These are phyloP conservation scores for Oxygymnocypris stewartii DNA, from an alignment of 2,113 vertebrate genomes.

Conservation along the genomic window DNA sequence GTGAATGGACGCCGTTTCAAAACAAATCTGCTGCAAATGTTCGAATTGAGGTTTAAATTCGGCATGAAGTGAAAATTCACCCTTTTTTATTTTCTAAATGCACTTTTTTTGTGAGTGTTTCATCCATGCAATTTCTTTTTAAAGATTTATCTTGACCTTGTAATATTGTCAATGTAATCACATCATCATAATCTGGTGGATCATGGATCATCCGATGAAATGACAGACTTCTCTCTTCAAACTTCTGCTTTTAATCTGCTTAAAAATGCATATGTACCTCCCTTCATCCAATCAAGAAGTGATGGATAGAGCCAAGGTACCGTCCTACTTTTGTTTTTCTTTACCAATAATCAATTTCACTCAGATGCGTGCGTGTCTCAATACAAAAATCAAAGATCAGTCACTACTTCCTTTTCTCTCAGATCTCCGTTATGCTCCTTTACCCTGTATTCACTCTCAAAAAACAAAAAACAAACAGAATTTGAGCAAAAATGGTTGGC, in stretches of 20 bases:
- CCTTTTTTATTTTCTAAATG: background rate
- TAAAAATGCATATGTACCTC: background rate
- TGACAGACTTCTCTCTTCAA: background rate
- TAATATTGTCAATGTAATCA: background rate
- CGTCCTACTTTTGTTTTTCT: background rate
- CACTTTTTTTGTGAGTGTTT: background rate
- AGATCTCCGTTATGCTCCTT: background rate
- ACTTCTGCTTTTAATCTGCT: background rate
- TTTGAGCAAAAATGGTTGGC: background rate
- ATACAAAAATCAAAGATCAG: background rate
- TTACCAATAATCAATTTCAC: background rate
- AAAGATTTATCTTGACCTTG: background rate
- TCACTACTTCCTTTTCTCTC: background rate
- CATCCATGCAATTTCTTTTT: too few species aligned
- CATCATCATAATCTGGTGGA: background rate
- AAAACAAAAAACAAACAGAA: background rate
- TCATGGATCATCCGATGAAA: background rate
- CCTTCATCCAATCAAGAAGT: background rate
- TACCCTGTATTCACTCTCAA: background rate
- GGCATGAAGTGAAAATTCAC: background rate
- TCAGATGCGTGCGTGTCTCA: background rate
- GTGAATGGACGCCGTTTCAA: background rate
- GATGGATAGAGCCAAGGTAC: background rate
- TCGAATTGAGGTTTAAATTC: constrained; percentile 1
- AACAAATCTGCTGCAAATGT: background rate